Percentiles rank a stretch among this genome's conserved stretches.
phyloP scores from a whole-genome alignment of 2,797 vertebrate species.

The Lithobates pipiens region DNA sequence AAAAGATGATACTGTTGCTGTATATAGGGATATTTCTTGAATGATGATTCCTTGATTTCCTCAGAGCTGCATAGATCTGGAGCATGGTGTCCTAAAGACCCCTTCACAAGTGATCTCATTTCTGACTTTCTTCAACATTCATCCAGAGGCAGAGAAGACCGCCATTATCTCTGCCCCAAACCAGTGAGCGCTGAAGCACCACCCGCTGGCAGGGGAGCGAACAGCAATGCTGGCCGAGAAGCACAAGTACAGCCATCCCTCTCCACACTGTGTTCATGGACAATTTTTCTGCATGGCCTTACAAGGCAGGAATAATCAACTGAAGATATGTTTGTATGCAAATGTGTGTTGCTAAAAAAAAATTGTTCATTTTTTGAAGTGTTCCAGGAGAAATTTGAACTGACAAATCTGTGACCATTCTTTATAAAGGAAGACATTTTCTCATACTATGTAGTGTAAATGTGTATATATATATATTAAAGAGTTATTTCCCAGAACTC shows the following conservation, averaged over 20 bases:
- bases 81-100: constrained; percentile 78
- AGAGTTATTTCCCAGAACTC: no score
- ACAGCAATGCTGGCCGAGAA: background rate
- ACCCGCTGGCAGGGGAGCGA: constrained; percentile 3
- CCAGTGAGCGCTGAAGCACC: background rate
- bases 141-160: background rate
- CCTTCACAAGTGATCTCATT: constrained; percentile 86
- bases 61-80: constrained; percentile 91
- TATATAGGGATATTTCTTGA: no score
- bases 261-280: background rate
- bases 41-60: constrained; percentile 13
- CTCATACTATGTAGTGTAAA: no score
- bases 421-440: background rate
- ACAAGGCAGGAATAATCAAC: no score
- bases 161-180: background rate
- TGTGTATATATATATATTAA: no score
- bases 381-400: no score
- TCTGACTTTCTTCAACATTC: constrained; percentile 73
- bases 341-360: no score
- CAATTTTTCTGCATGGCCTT: background rate
- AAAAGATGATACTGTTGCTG: no score
- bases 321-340: no score
- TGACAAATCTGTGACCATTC: no score
- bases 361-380: no score
- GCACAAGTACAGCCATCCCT: background rate